Conservation (phyloP, 2,888 invertebrate genomes). For the Drosophila paramelanica region DNA sequence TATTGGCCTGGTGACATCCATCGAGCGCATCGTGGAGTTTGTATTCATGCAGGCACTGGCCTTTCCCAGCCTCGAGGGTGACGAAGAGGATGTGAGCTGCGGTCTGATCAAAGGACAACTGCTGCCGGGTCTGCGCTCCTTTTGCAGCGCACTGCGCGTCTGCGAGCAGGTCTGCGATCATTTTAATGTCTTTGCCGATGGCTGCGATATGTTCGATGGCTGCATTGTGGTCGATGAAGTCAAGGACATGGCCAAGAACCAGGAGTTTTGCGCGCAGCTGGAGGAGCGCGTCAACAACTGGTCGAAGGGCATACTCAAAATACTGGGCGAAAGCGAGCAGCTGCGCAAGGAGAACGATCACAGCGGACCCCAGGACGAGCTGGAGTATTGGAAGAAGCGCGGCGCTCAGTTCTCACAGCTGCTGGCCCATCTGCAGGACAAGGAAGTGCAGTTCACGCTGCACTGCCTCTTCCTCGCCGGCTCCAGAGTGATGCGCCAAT, state of each 20-base stretch:
- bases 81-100: constrained; percentile 92
- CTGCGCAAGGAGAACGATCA: constrained; percentile 95
- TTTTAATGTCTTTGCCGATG: constrained; percentile 91
- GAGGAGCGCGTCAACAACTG: constrained; percentile 92
- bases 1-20: constrained; percentile 93
- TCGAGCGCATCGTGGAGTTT: constrained; percentile 94
- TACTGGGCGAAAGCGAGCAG: constrained; percentile 96
- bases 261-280: constrained; percentile 88
- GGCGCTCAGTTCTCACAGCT: constrained; percentile 97
- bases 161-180: constrained; percentile 94
- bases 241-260: constrained; percentile 89
- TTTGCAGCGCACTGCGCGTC: constrained; percentile 94
- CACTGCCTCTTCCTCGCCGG: constrained; percentile 91
- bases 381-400: constrained; percentile 98
- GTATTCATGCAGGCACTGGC: constrained; percentile 96
- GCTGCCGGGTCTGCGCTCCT: constrained; percentile 92
- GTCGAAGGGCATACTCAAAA: constrained; percentile 92
- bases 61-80: constrained; percentile 91
- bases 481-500: constrained; percentile 91
- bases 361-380: constrained; percentile 96
- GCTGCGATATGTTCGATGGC: constrained; percentile 87
- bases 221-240: constrained; percentile 89
- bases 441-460: constrained; percentile 91
- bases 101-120: constrained; percentile 93
- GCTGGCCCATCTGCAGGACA: constrained; percentile 90